A percentile compares a stretch with the other conserved stretches of the same genome.
Evolutionary conservation across 2,113 vertebrate genomes (phyloP).

Genomic region (Speoplatyrhinus poulsoni): DNA sequence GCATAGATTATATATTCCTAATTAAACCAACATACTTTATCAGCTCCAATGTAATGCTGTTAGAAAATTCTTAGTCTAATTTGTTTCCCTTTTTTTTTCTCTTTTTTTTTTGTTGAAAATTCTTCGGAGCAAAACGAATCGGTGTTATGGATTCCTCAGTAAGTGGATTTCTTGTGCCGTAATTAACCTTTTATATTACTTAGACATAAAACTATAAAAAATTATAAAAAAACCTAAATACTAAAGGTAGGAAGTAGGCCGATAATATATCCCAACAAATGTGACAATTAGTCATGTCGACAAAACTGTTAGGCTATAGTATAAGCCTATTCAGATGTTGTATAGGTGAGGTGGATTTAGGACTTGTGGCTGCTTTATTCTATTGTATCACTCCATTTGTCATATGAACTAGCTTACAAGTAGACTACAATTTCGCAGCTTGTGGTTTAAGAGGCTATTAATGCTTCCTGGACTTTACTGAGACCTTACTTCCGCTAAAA

Average conservation of each 20-base stretch:
- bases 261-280: too few relatives aligned
- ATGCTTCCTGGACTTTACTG: conserved; percentile 58
- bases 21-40: neutral
- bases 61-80: conserved; percentile 11
- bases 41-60: neutral
- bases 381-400: conserved; percentile 31
- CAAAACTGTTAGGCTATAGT: neutral
- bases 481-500: conserved; percentile 30
- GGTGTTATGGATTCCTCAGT: conserved; percentile 43
- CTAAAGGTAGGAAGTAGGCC: too few relatives aligned
- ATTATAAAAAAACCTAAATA: too few relatives aligned
- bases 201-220: too few relatives aligned
- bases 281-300: neutral
- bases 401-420: neutral
- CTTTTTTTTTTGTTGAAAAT: conserved; percentile 44
- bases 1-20: too few relatives aligned
- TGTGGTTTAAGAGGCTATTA: conserved; percentile 48
- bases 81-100: conserved; percentile 14
- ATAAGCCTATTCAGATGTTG: conserved; percentile 1
- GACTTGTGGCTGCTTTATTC: conserved; percentile 2
- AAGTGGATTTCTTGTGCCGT: conserved; percentile 39
- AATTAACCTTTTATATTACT: neutral
- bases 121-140: conserved; percentile 29
- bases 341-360: conserved; percentile 22
- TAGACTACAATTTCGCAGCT: too few relatives aligned